Percentiles rank a stretch among this genome's conserved stretches.
Conservation (phyloP, 2,888 invertebrate genomes). For the Acholoe squamosa region DNA sequence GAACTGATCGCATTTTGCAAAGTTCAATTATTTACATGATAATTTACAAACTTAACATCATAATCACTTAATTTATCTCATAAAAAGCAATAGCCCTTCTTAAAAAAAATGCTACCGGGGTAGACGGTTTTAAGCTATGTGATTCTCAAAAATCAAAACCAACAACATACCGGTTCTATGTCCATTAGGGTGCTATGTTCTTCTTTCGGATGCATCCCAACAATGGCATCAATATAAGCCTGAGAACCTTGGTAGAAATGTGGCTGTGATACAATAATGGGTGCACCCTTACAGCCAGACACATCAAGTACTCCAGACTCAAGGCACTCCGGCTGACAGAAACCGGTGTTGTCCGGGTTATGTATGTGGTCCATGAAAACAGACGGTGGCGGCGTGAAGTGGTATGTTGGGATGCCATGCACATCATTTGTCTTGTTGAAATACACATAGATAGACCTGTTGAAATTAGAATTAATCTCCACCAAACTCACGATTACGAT, state of each 20-base stretch:
- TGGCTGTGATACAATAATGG: constrained; percentile 91
- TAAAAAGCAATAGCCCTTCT: too few relatives aligned
- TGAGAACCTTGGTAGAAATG: constrained; percentile 91
- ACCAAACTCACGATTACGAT: too few relatives aligned
- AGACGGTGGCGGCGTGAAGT: constrained; percentile 70
- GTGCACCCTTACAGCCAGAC: constrained; percentile 86
- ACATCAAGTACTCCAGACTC: constrained; percentile 73
- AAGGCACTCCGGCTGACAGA: constrained; percentile 74
- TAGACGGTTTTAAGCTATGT: too few relatives aligned
- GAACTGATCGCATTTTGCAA: too few relatives aligned
- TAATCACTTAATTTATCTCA: too few relatives aligned
- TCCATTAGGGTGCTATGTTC: constrained; percentile 89
- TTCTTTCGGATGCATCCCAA: constrained; percentile 88
- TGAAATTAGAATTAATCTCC: too few relatives aligned
- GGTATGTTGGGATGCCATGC: constrained; percentile 67
- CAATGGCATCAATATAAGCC: constrained; percentile 86
- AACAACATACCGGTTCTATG: constrained; percentile 87
- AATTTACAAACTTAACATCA: too few relatives aligned
- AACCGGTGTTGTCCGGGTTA: constrained; percentile 74
- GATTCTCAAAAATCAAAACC: not conserved
- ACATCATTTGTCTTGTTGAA: constrained; percentile 64
- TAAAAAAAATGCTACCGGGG: too few relatives aligned
- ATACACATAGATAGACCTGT: constrained; percentile 69
- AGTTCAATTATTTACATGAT: too few relatives aligned
- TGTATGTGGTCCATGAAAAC: constrained; percentile 69